Percentiles rank a stretch among this genome's conserved stretches.
Conservation (phyloP, 2,888 invertebrate genomes). For the Sepiola atlantica region DNA sequence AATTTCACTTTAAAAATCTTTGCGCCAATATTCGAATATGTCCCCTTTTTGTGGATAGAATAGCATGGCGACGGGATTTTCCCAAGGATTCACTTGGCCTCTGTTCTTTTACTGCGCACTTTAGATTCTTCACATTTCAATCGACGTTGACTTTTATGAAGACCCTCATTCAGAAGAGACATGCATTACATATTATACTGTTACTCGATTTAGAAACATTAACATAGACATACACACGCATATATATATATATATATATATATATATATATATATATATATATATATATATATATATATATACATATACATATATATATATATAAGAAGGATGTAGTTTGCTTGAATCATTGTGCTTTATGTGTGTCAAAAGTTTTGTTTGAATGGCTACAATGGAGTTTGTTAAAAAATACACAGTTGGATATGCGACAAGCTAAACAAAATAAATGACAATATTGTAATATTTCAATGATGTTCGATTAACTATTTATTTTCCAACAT, state of each 20-base stretch:
- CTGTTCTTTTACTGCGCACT: background rate
- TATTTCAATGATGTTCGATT: too few species aligned
- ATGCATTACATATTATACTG: background rate
- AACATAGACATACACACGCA: background rate
- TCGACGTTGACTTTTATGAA: background rate
- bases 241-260: background rate
- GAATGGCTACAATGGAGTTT: too few species aligned
- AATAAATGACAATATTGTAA: too few species aligned
- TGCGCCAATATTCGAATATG: background rate
- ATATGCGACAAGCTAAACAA: too few species aligned
- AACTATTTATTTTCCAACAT: too few species aligned
- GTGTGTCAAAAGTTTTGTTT: too few species aligned
- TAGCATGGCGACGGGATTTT: background rate
- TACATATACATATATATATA: too few species aligned
- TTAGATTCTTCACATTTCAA: background rate
- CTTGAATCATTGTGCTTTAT: too few species aligned
- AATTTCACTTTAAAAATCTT: background rate
- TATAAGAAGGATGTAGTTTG: too few species aligned
- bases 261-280: background rate
- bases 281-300: background rate
- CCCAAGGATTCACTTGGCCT: background rate
- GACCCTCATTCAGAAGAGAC: background rate
- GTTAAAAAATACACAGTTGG: too few species aligned
- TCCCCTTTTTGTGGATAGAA: background rate
- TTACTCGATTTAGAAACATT: background rate